A percentile compares a stretch with the other conserved stretches of the same genome.
Conservation (phyloP, 2,797 vertebrate species). For the Hapalemur alaotrensis region DNA sequence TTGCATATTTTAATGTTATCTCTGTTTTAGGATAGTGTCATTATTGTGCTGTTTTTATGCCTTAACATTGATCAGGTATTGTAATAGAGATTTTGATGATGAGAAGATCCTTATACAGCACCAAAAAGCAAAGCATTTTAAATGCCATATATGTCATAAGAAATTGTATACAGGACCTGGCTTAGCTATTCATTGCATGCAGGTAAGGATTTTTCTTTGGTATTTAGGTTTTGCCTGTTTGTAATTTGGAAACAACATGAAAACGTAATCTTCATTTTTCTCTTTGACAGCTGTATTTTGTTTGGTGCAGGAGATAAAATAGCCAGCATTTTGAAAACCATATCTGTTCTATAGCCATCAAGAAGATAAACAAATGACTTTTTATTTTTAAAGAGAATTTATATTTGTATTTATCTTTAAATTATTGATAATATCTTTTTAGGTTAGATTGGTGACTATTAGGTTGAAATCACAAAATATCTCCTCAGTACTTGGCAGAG, state of each 20-base stretch:
- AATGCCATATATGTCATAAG: conserved; percentile 99
- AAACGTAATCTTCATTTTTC: background rate
- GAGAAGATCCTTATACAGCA: conserved; percentile 99
- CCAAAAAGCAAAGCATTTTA: conserved; percentile 99
- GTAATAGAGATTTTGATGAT: conserved; percentile 98
- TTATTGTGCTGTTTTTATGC: conserved; percentile 6
- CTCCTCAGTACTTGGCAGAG: background rate
- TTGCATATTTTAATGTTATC: background rate
- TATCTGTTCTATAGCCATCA: background rate
- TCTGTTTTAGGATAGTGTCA: background rate
- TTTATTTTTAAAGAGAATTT: background rate
- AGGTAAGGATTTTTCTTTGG: conserved; percentile 86
- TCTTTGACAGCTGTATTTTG: background rate
- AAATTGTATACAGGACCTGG: conserved; percentile 98
- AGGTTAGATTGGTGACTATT: background rate
- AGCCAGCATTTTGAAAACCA: background rate
- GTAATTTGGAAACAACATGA: background rate
- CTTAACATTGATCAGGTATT: conserved; percentile 92
- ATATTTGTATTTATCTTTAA: background rate
- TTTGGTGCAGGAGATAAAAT: background rate
- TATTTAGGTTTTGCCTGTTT: background rate
- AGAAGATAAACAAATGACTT: background rate
- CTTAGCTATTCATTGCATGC: conserved; percentile 99
- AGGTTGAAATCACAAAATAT: background rate
- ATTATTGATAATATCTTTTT: background rate